A percentile compares a stretch with the other conserved stretches of the same genome.
phyloP scores from a whole-genome alignment of 2,797 vertebrate species.

The Halcyon chelicuti region DNA sequence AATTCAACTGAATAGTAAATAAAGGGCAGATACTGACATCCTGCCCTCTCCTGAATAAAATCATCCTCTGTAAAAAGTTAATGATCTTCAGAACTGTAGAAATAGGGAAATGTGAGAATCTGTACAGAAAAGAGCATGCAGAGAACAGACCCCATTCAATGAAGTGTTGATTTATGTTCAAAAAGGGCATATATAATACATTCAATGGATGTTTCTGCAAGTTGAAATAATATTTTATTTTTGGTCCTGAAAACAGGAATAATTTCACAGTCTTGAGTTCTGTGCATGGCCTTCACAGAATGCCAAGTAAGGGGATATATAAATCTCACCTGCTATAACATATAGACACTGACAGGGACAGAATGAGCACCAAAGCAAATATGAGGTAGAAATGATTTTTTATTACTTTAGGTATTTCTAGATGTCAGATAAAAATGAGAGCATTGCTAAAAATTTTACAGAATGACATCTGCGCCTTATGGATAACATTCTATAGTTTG shows the following conservation, averaged over 20 bases:
- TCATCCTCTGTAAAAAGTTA: neutral
- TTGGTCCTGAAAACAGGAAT: neutral
- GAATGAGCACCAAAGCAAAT: slow-evolving; percentile 80
- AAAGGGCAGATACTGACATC: neutral
- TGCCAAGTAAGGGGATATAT: slow-evolving; percentile 52
- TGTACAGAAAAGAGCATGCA: neutral
- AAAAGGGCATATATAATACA: neutral
- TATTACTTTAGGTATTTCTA: slow-evolving; percentile 83
- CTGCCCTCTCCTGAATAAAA: neutral
- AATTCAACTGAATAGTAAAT: slow-evolving; percentile 6
- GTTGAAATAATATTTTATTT: neutral
- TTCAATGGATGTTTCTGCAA: neutral
- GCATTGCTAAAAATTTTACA: slow-evolving; percentile 81
- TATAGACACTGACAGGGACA: slow-evolving; percentile 77
- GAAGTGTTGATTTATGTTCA: neutral
- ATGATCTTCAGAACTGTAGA: neutral
- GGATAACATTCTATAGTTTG: slow-evolving; percentile 79
- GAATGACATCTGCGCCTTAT: slow-evolving; percentile 78
- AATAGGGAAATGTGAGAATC: neutral
- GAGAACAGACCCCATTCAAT: neutral
- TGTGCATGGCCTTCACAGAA: slow-evolving; percentile 34
- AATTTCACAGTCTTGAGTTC: neutral
- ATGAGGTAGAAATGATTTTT: slow-evolving; percentile 81
- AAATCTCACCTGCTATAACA: slow-evolving; percentile 68
- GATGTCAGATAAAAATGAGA: slow-evolving; percentile 83